Percentiles rank a stretch among this genome's conserved stretches.
These are phyloP conservation scores for Mus caroli DNA, from an alignment of 2,797 vertebrate genomes.

Conservation along the genomic window DNA sequence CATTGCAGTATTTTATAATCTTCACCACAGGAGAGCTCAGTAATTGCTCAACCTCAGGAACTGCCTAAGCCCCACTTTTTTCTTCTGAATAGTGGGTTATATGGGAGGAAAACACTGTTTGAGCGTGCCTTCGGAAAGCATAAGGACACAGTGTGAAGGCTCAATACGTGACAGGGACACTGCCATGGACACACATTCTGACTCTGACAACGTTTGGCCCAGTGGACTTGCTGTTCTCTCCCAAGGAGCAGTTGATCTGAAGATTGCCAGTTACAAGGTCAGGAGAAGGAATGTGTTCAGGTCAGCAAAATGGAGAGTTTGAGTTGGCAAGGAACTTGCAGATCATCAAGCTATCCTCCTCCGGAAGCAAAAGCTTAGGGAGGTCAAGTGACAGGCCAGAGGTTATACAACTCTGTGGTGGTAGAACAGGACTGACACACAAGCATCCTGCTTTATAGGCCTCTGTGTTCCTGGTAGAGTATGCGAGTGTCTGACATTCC, in stretches of 20 bases:
- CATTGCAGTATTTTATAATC: not conserved
- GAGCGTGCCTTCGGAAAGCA: not conserved
- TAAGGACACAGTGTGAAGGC: not conserved
- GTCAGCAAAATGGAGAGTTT: slow-evolving; percentile 39
- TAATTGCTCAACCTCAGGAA: not conserved
- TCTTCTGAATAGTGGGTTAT: not conserved
- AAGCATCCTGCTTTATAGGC: not conserved
- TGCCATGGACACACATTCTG: not conserved
- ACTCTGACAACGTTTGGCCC: not conserved
- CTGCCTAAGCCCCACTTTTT: not conserved
- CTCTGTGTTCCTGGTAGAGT: not conserved
- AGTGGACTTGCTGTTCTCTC: not conserved
- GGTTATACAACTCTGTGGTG: not conserved
- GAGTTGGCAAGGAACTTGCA: slow-evolving; percentile 52
- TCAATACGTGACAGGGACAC: not conserved
- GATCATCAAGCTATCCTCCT: not conserved
- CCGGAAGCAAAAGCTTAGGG: slow-evolving; percentile 59
- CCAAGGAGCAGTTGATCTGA: not conserved
- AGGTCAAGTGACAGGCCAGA: slow-evolving; percentile 32
- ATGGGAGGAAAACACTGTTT: no score
- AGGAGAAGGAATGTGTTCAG: slow-evolving; percentile 54
- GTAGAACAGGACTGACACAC: not conserved
- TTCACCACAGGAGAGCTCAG: not conserved
- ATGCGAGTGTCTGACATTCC: not conserved
- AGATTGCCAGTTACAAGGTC: slow-evolving; percentile 46